Percentiles rank a stretch among this genome's conserved stretches.
Evolutionary conservation across 2,113 vertebrate genomes (phyloP).

Genomic region (Odontesthes bonariensis): DNA sequence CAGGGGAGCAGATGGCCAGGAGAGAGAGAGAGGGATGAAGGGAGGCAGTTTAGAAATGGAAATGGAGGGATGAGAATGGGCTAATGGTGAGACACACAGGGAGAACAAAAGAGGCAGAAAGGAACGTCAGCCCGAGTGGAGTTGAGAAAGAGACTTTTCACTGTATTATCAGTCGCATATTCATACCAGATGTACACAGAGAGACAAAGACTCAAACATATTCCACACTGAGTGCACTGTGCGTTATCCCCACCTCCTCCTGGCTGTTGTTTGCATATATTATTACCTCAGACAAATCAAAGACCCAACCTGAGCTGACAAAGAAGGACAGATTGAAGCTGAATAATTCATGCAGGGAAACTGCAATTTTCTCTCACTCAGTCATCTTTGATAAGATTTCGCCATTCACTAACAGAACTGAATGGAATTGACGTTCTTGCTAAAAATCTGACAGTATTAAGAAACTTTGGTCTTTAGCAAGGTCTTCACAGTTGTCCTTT

Average conservation of each 20-base stretch:
- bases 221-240: constrained; percentile 14
- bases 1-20: constrained; percentile 83
- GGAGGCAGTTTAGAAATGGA: constrained; percentile 81
- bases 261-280: constrained; percentile 67
- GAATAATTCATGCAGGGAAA: constrained; percentile 75
- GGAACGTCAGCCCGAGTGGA: constrained; percentile 56
- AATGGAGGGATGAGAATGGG: constrained; percentile 77
- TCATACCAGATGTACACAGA: constrained; percentile 30
- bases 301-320: constrained; percentile 68
- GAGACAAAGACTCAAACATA: constrained; percentile 47
- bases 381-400: constrained; percentile 60
- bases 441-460: constrained; percentile 3
- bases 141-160: constrained; percentile 44
- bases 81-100: constrained; percentile 70
- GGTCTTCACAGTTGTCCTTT: neutral
- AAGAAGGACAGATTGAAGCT: constrained; percentile 67
- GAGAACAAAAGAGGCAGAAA: constrained; percentile 74
- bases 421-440: constrained; percentile 19
- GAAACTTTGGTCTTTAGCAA: neutral
- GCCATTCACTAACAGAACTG: constrained; percentile 25
- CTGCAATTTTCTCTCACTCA: constrained; percentile 53
- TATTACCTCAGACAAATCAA: constrained; percentile 74
- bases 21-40: constrained; percentile 76
- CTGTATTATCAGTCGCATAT: constrained; percentile 39
- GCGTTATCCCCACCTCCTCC: constrained; percentile 5